phyloP scores from a whole-genome alignment of 2,888 invertebrate genomes.

The Drosophila koepferae region DNA sequence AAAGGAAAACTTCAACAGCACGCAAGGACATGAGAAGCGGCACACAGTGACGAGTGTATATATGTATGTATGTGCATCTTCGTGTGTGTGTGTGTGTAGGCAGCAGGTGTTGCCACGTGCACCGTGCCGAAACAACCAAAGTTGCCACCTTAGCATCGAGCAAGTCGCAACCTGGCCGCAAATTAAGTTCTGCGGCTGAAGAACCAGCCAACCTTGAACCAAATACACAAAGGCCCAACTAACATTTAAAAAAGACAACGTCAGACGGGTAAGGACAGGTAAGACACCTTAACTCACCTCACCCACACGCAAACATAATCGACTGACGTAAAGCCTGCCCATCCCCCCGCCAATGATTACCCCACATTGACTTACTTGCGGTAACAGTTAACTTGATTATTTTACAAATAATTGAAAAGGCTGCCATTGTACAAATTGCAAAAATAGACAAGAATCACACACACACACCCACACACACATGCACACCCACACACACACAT shows the following conservation, averaged over 20 bases:
- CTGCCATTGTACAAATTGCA: constrained; percentile 70
- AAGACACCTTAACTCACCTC: constrained; percentile 2
- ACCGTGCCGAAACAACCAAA: constrained; percentile 3
- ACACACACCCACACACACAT: constrained; percentile 14
- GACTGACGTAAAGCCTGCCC: constrained; percentile 31
- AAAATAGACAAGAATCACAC: constrained; percentile 43
- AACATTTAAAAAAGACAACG: constrained; percentile 50
- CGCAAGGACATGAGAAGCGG: constrained; percentile 63
- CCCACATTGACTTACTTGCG: constrained; percentile 48
- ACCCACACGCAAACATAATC: constrained; percentile 16
- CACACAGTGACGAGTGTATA: constrained; percentile 41
- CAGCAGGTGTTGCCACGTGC: constrained; percentile 70
- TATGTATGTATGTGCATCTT: too few relatives aligned
- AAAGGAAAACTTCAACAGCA: constrained; percentile 49
- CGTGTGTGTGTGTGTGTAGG: constrained; percentile 26
- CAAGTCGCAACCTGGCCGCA: constrained; percentile 54
- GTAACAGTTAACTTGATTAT: constrained; percentile 78
- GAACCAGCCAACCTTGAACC: constrained; percentile 68
- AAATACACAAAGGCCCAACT: constrained; percentile 49
- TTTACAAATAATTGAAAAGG: constrained; percentile 81
- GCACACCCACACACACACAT: constrained; percentile 20
- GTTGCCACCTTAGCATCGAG: constrained; percentile 37
- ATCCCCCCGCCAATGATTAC: not conserved
- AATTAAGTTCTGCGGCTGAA: constrained; percentile 74
- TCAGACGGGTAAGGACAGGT: constrained; percentile 33